phyloP scores from a whole-genome alignment of 2,113 vertebrate species.

The Podarcis raffonei region DNA sequence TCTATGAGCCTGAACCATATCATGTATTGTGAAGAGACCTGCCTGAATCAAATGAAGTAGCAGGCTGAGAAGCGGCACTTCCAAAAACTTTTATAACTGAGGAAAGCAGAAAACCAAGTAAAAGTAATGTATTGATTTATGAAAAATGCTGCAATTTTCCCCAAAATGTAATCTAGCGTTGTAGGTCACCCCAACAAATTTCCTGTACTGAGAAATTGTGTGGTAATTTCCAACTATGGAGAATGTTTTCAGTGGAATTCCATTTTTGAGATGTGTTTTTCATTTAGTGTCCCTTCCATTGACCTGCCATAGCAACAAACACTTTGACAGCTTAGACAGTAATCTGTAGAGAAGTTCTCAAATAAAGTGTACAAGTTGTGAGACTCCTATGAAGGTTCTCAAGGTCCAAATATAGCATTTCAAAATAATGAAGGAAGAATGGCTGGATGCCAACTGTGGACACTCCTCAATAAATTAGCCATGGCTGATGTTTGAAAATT shows the following conservation, averaged over 20 bases:
- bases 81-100: neutral
- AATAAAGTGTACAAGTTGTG: neutral
- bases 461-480: neutral
- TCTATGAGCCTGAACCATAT: neutral
- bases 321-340: neutral
- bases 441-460: neutral
- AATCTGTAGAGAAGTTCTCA: neutral
- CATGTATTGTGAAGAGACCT: neutral
- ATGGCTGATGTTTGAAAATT: neutral
- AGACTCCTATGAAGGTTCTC: neutral
- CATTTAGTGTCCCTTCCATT: neutral
- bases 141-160: neutral
- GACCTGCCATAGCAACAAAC: neutral
- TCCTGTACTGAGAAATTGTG: neutral
- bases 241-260: neutral
- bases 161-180: neutral
- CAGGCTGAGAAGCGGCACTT: neutral
- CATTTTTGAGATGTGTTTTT: neutral
- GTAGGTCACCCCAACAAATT: too few species aligned
- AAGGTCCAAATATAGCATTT: neutral
- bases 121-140: neutral
- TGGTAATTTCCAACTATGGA: neutral
- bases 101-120: neutral
- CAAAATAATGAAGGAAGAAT: neutral
- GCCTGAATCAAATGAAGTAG: neutral